A percentile compares a stretch with the other conserved stretches of the same genome.
Conservation (phyloP, 2,797 vertebrate genomes). For the Enteromius treurensis region DNA sequence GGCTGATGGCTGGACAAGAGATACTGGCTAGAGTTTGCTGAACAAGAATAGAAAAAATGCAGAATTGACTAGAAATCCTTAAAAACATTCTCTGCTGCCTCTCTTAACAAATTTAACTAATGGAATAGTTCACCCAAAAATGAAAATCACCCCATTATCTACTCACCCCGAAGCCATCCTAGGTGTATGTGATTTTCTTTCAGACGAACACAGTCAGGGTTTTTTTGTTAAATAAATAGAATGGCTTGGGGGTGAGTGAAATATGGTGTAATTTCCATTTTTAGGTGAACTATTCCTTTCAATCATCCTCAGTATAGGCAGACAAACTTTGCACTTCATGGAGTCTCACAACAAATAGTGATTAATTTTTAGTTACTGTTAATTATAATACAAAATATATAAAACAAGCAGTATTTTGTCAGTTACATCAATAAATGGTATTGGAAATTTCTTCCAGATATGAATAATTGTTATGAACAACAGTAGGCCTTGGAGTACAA, state of each 20-base stretch:
- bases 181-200: too few species aligned
- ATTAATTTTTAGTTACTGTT: not conserved
- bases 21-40: not conserved
- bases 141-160: too few species aligned
- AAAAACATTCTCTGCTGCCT: not conserved
- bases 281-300: too few species aligned
- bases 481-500: not conserved
- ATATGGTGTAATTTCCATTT: too few species aligned
- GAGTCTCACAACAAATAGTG: not conserved
- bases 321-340: not conserved
- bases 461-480: not conserved
- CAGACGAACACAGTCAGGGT: too few species aligned
- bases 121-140: too few species aligned
- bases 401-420: not conserved
- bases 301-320: not conserved
- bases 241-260: too few species aligned
- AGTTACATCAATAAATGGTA: not conserved
- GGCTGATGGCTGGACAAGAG: constrained; percentile 15
- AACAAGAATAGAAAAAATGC: not conserved
- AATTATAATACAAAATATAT: not conserved
- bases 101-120: not conserved
- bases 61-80: not conserved
- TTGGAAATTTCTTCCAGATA: too few species aligned
- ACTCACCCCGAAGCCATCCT: too few species aligned
- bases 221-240: too few species aligned